Conservation (phyloP, 2,888 invertebrate genomes). For the Monochamus alternatus region DNA sequence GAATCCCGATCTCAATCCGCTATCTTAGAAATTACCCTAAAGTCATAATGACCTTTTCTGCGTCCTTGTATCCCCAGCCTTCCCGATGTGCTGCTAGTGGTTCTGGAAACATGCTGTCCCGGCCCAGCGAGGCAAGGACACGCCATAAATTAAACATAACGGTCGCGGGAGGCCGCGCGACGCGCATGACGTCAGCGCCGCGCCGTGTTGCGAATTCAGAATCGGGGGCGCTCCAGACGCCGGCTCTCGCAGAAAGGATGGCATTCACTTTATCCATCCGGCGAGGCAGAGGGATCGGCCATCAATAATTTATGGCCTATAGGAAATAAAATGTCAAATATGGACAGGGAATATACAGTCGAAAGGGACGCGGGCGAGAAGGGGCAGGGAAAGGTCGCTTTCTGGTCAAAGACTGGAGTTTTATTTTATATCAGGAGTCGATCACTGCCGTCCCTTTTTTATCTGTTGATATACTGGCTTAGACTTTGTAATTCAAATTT, state of each 20-base stretch:
- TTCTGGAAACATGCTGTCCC: constrained; percentile 41
- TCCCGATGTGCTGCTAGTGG: neutral
- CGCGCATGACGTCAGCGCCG: constrained; percentile 61
- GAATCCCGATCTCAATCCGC: too few relatives aligned
- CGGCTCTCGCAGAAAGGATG: constrained; percentile 38
- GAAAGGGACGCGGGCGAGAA: constrained; percentile 24
- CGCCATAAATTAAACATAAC: constrained; percentile 65
- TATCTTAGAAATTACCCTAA: too few relatives aligned
- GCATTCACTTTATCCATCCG: constrained; percentile 42
- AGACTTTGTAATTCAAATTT: constrained; percentile 12
- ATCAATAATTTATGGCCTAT: constrained; percentile 44
- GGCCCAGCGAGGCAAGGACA: constrained; percentile 60
- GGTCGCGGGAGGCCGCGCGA: constrained; percentile 59
- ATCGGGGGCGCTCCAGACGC: constrained; percentile 49
- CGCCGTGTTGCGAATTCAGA: constrained; percentile 61
- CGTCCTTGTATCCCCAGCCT: neutral
- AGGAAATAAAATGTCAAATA: constrained; percentile 41
- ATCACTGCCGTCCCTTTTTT: constrained; percentile 3
- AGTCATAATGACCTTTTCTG: too few relatives aligned
- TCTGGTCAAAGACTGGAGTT: constrained; percentile 13
- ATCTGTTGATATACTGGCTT: constrained; percentile 3
- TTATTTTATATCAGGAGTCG: constrained; percentile 8
- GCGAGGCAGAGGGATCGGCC: constrained; percentile 31
- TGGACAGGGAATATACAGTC: constrained; percentile 25
- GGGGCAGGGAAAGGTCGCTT: constrained; percentile 8